phyloP scores from a whole-genome alignment of 2,888 invertebrate genomes.

The Plebejus melissa region DNA sequence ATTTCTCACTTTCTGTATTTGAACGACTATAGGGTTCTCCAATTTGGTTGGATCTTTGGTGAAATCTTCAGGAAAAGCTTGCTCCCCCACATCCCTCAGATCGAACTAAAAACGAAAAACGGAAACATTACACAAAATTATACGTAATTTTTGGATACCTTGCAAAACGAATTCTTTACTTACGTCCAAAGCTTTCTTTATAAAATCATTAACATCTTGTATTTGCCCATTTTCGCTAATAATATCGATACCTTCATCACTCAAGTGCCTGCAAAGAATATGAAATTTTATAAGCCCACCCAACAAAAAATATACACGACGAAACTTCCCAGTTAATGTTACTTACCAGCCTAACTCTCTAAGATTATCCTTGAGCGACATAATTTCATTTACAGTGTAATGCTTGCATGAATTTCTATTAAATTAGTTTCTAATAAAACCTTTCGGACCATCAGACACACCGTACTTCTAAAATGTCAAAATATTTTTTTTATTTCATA shows the following conservation, averaged over 20 bases:
- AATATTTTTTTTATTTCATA: not conserved
- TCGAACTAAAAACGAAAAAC: conserved; percentile 79
- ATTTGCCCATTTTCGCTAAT: conserved; percentile 82
- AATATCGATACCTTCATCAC: conserved; percentile 83
- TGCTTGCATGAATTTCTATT: conserved; percentile 49
- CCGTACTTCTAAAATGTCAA: conserved; percentile 45
- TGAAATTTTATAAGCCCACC: conserved; percentile 39
- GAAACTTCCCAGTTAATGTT: conserved; percentile 31
- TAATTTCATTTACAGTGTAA: conserved; percentile 63
- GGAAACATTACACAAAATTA: conserved; percentile 21
- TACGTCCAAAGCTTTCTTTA: conserved; percentile 85
- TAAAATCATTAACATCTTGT: conserved; percentile 81
- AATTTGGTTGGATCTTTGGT: conserved; percentile 77
- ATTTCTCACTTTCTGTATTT: conserved; percentile 93
- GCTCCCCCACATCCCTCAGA: conserved; percentile 89
- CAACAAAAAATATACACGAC: conserved; percentile 32
- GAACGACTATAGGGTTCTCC: conserved; percentile 84
- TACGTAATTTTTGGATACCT: not conserved
- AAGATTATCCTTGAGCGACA: conserved; percentile 82
- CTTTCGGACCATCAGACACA: conserved; percentile 48
- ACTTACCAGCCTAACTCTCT: conserved; percentile 84
- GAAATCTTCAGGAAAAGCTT: conserved; percentile 84
- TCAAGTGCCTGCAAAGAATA: conserved; percentile 82
- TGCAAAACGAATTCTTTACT: conserved; percentile 53
- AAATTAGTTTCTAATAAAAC: conserved; percentile 53